phyloP scores from a whole-genome alignment of 2,113 vertebrate species.

The Bubo blakistoni region DNA sequence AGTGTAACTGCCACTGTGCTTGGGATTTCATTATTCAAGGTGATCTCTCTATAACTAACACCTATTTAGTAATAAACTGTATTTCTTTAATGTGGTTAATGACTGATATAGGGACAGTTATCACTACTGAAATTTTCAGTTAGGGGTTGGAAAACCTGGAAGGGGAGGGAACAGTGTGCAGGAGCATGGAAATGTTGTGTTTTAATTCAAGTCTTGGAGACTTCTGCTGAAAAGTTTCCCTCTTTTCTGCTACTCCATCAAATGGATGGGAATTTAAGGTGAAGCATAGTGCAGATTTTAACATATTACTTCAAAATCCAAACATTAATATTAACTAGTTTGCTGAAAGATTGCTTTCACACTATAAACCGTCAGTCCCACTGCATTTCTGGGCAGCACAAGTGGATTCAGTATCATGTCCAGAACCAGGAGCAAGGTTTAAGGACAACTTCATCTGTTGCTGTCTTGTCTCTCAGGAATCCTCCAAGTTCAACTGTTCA shows the following conservation, averaged over 20 bases:
- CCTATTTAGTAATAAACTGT: background rate
- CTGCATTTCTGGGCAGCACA: background rate
- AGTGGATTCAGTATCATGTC: background rate
- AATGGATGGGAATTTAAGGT: background rate
- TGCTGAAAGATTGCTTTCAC: background rate
- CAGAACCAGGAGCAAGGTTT: background rate
- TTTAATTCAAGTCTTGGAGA: background rate
- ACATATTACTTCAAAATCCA: background rate
- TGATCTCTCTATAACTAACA: background rate
- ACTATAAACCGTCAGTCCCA: background rate
- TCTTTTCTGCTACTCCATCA: background rate
- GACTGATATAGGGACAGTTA: background rate
- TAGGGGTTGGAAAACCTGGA: background rate
- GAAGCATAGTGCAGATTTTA: background rate
- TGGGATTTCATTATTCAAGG: background rate
- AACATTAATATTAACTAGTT: background rate
- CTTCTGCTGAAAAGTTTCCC: background rate
- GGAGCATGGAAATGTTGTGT: background rate
- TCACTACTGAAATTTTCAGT: background rate
- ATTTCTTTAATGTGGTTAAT: constrained; percentile 18
- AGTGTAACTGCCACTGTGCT: background rate
- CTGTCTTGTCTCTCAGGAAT: background rate
- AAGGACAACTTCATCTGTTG: background rate
- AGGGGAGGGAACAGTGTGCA: background rate
- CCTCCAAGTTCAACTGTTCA: background rate